Conservation (phyloP, 1,140 invertebrate genomes). For the Drosophila nebulosa region DNA sequence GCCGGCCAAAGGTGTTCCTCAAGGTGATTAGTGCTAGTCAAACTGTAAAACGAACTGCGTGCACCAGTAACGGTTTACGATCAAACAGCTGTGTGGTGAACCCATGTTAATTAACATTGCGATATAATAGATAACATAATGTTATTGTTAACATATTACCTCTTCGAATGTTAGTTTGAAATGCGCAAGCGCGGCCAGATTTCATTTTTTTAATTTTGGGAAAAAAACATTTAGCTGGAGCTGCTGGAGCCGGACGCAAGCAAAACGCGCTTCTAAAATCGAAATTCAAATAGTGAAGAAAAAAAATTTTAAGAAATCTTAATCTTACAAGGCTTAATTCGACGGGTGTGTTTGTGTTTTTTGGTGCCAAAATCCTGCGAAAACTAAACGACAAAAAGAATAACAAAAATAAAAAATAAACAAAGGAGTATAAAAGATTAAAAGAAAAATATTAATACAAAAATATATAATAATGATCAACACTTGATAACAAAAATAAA, state of each 20-base stretch:
- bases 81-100: not conserved
- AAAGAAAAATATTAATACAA: not conserved
- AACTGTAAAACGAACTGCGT: not conserved
- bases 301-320: not conserved
- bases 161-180: slow-evolving; percentile 13
- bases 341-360: slow-evolving; percentile 16
- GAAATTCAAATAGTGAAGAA: not conserved
- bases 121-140: slow-evolving; percentile 38
- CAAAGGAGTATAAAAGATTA: not conserved
- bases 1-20: not conserved
- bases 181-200: slow-evolving; percentile 37
- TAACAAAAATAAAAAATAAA: not conserved
- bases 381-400: slow-evolving; percentile 1
- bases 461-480: slow-evolving; percentile 39
- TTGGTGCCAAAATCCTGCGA: slow-evolving; percentile 28
- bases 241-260: slow-evolving; percentile 73
- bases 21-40: not conserved
- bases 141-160: no score
- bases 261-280: slow-evolving; percentile 51
- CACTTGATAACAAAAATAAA: not conserved
- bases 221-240: slow-evolving; percentile 69
- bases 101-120: not conserved
- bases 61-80: not conserved
- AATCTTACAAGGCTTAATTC: not conserved
- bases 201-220: slow-evolving; percentile 10